Evolutionary conservation across 2,113 vertebrate species (phyloP), one percentile per base, ranked within the genome.

Genomic region (Euleptes europaea): DNA sequence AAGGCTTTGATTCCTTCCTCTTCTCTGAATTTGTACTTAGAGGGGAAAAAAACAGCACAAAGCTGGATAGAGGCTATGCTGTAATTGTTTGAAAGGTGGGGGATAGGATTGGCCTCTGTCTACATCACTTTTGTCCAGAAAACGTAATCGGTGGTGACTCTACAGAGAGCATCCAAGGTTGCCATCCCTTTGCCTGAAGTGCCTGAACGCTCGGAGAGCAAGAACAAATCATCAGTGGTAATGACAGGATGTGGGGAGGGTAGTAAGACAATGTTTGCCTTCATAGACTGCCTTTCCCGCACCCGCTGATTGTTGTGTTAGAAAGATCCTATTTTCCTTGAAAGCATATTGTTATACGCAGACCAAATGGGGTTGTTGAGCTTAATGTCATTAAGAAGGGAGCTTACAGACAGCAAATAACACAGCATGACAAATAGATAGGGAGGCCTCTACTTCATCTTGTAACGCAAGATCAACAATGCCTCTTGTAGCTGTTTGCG

Each of bases 151-250:
- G 1, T 12, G 21, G 26, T 57, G 13, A 2, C 14, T 82, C 80
- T 51, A 69, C 4, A 85, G 83, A 84, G 70, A 40, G 14, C 51
- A 71, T 4, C 51, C 83, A 76, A 71, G 88, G 21, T 60, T 75
- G 57, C 75, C 75, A 85, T 86, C 0, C 47, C 91, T 89, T 91
- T 90, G 85, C 80, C 72, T 89, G 69, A 87, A 88, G 88, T 47
- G 0, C 2, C 77, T 71, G 88, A 90, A 83, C 88, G 76, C 79
- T 89, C 90, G 71, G 44, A 69, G 60, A 88, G 85, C 42, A 23
- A 19, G 14, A 83, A 47, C 13, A 69, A 69, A 80, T 14, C 4
- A 47, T 66, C 81, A 21, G 1, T 87, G 40, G 3, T 86, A 80
- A 83, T 89, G 80, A 84, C 70, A 80, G 28, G 14, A 72, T 60